A percentile compares a stretch with the other conserved stretches of the same genome.
Evolutionary conservation across 2,113 vertebrate genomes (phyloP).

Genomic region (Xenus cinereus): DNA sequence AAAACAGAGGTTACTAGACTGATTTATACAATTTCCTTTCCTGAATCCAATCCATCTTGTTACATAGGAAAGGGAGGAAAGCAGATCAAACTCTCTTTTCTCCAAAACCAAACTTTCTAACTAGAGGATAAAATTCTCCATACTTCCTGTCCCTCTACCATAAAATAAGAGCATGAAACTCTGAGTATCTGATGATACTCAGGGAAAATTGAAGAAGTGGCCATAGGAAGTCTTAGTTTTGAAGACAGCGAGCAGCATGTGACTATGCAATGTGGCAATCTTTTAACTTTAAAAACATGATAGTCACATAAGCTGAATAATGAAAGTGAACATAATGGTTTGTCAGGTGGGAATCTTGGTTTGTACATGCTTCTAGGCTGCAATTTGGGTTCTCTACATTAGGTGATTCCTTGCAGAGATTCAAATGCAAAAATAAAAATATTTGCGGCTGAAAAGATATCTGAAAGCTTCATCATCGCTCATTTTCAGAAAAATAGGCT

Average conservation of each 20-base stretch:
- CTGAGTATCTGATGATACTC: background rate
- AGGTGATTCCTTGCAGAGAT: background rate
- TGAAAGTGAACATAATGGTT: background rate
- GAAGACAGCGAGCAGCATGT: background rate
- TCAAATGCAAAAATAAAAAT: background rate
- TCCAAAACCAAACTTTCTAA: background rate
- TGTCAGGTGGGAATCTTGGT: background rate
- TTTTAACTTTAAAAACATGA: background rate
- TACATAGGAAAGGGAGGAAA: background rate
- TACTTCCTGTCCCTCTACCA: background rate
- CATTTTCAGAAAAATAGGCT: background rate
- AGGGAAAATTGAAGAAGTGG: background rate
- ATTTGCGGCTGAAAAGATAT: background rate
- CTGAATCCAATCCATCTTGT: background rate
- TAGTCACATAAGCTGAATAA: background rate
- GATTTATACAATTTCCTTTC: background rate
- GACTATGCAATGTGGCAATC: rapidly evolving
- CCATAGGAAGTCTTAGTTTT: background rate
- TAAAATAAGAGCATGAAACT: background rate
- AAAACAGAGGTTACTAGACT: background rate
- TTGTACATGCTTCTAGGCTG: background rate
- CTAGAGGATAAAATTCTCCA: background rate
- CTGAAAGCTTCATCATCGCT: background rate
- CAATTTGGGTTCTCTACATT: background rate
- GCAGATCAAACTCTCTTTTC: background rate